Base-by-base conservation (phyloP, 92 coral and sea anemone genomes). In the Paramuricea clavata region DNA sequence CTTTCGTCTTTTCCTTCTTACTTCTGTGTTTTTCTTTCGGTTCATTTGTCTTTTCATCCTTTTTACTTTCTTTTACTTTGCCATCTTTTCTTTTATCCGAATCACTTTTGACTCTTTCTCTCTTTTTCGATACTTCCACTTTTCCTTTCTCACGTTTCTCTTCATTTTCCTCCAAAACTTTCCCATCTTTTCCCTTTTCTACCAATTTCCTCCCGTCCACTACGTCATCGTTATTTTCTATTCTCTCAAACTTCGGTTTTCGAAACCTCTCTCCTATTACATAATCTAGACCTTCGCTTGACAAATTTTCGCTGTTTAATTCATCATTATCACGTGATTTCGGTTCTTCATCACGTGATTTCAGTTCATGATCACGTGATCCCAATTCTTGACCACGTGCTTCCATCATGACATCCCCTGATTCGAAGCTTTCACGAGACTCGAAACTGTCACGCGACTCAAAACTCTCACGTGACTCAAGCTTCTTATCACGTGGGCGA, bases 161-260 rank as follows among this genome's bases (percentile, higher is more conserved):
- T 7, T 76, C 89, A 21, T 32, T 78, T 23, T 33, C 42, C n/a
- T 39, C 52, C 47, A 43, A 3, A 23, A 21, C 32, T 12, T 35
- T 22, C 25, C 34, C 72, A 74, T 69, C 28, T 52, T 60, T 17
- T n/a, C 30, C 32, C 13, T 11, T 15, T 12, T 74, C 3, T 17
- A 2, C 33, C 34, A 52, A 47, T 30, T 81, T 75, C 23, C 27
- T n/a, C 27, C 31, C 47, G 31, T 15, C 85, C 6, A 62, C 80
- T 8, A 39, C 31, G 34, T 62, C 30, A 12, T 73, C 71, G 15
- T 2, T 39, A 13, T 62, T 64, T 27, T 84, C 62, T 13, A 42
- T 79, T 65, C 32, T 49, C 27, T 76, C 82, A 54, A 76, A 49
- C 11, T 42, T 76, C 27, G 82, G 82, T 5, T 68, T 76, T 60